Evolutionary conservation across 2,797 vertebrate species (phyloP), one percentile per base, ranked within the genome.

Genomic region (Sebastes trivittatus): DNA sequence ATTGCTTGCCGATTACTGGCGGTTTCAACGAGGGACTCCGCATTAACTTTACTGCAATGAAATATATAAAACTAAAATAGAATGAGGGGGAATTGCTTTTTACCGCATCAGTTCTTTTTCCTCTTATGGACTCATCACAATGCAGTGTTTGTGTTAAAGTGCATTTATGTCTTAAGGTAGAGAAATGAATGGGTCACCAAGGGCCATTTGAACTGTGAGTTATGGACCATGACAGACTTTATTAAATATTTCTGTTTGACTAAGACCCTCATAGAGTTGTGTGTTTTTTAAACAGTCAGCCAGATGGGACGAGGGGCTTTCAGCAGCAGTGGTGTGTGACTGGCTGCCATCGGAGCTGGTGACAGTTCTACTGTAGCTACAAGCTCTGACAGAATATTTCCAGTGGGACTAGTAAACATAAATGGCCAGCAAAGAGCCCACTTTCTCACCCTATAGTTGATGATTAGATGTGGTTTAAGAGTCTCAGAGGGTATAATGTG

Each of bases 231-330:
- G 87, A 84, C 86, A 88, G 78, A 83, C 54, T 80, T 87, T 84
- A 87, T 92, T 85, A 90, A 91, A 93, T 86, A 87, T 92, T 83
- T 88, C 84, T 89, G 82, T 93, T 91, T 78, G 84, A 90, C 84
- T 85, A 54, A 84, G 84, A 88, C 85, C 87, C 84, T 81, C 78
- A 88, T 78, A 32, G 78, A 86, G 25, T 77, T 82, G 79, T 83
- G 72, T 84, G 80, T 88, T 91, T 64, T 83, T 90, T 52, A 84
- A 90, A 87, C 79, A 84, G 49, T 77, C 80, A 70, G 36, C 70
- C 22, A 78, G 72, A 87, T 78, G 82, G 89, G 84, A 83, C 71
- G 18, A 34, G 58, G 64, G 56, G 80, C 84, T 93, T 93, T 93
- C 80, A 84, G 81, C 81, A 80, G 42, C 85, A 83, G 76, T 77